Conservation (phyloP, 2,888 invertebrate genomes). For the Tineola bisselliella region DNA sequence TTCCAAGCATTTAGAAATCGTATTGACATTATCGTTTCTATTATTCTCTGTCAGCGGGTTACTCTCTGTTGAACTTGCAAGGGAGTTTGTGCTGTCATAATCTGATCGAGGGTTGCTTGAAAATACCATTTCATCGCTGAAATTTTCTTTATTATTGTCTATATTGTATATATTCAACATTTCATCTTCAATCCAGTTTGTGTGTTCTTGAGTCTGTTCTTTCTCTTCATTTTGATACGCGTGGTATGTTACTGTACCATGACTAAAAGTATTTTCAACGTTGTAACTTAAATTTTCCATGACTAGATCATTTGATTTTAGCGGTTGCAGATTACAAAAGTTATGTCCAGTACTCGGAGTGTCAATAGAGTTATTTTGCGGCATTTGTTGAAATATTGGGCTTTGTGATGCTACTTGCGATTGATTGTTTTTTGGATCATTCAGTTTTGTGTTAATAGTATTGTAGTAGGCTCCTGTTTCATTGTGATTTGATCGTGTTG, state of each 20-base stretch:
- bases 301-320: too few relatives aligned
- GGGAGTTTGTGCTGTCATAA: slow-evolving; percentile 40
- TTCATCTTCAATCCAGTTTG: background rate
- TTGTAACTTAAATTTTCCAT: too few relatives aligned
- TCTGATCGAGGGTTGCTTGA: slow-evolving; percentile 54
- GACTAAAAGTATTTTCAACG: slow-evolving; percentile 18
- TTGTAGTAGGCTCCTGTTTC: too few relatives aligned
- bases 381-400: slow-evolving; percentile 58
- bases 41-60: too few relatives aligned
- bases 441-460: too few relatives aligned
- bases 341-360: too few relatives aligned
- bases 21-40: slow-evolving; percentile 13
- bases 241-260: background rate
- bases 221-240: background rate
- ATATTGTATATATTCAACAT: background rate
- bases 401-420: slow-evolving; percentile 71
- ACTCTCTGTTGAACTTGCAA: slow-evolving; percentile 30
- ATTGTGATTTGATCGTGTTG: too few relatives aligned
- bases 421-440: background rate
- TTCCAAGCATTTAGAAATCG: slow-evolving; percentile 76
- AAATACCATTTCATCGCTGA: slow-evolving; percentile 40
- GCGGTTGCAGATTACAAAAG: too few relatives aligned
- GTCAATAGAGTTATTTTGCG: too few relatives aligned
- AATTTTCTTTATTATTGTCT: slow-evolving; percentile 60
- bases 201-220: background rate